Evolutionary conservation across 2,888 invertebrate genomes (phyloP), one percentile per base, ranked within the genome.

Genomic region (Vanessa cardui): DNA sequence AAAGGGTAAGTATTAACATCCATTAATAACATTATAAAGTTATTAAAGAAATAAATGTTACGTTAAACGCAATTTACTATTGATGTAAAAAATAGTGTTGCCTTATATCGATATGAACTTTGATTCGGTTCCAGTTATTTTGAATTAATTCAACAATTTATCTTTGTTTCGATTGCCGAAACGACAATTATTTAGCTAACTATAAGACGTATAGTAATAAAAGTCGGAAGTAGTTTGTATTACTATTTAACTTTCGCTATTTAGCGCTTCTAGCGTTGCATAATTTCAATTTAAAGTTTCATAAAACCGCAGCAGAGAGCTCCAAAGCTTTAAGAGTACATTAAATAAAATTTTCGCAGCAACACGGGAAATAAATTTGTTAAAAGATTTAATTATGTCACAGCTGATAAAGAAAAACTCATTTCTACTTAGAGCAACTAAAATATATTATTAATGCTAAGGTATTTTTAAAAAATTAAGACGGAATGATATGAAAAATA

Each of bases 251-350:
- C 69, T 70, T 70, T 70, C 62, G 68, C 64, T 65, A 68, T 70
- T 70, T 69, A 64, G 66, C 61, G 64, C 69, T 66, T 65, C 52
- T 60, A 64, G 64, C 54, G 66, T 50, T 52, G 67, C 64, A 73
- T 69, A 70, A 73, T 69, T 73, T 73, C 67, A 72, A 73, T 73
- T 70, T 70, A 70, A 67, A 73, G 63, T 70, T 69, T 70, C 56
- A 62, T 67, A 67, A 69, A 67, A 72, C 69, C 61, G 62, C 64
- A 64, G 52, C 50, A 62, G 46, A 44, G 26, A 64, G 58, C 59
- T 60, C 44, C 54, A 60, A 61, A 56, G 59, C 52, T 58, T 70
- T 58, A 58, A 47, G 45, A 62, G 52, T 65, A 45, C 52, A 59
- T 65, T 69, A 63, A 63, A 66, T 56, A 69, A 69, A 69, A 66